Base-by-base conservation (phyloP, 2,797 vertebrate species). In the Petrocephalus sullivani region DNA sequence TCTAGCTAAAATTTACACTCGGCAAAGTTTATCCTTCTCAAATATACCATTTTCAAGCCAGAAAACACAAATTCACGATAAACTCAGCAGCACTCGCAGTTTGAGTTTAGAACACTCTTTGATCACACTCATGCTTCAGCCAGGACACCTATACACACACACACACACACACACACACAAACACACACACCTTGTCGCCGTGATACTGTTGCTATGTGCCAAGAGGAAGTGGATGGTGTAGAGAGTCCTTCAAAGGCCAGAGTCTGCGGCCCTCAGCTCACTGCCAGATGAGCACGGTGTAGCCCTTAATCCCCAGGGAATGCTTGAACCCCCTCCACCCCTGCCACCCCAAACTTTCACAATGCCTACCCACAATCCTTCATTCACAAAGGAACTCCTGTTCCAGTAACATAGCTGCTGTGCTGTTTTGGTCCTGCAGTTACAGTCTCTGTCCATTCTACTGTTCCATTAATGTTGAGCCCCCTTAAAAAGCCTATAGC, bases 201-300 rank as follows among this genome's bases (percentile, higher is more conserved):
- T 60, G 37, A 46, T 56, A 53, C 54, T 88, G 67, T 78, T 57
- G 57, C 67, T 89, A 57, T 89, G 53, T 90, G 89, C 91, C 91
- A 93, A 93, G 93, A 93, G 93, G 92, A 94, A 93, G 92, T 96
- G 84, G 93, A 96, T 96, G 94, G 95, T 96, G 93, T 94, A 95
- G 94, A 96, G 95, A 96, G 96, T 94, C 97, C 98, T 99, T 99
- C 98, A 99, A 98, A 97, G 97, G 95, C 95, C 96, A 95, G 95
- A 97, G 97, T 97, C 98, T 99, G 98, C 98, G 96, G 96, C 96
- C 97, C 97, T 97, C 90, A 94, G 97, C 97, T 97, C 96, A 98
- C 97, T 97, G 97, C 97, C 96, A 96, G 93, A 95, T 89, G 97
- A 98, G 96, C 97, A 96, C 94, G 92, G 93, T 93, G 95, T 93